Conservation (phyloP, 2,113 vertebrate species). For the Oryzias woworae region DNA sequence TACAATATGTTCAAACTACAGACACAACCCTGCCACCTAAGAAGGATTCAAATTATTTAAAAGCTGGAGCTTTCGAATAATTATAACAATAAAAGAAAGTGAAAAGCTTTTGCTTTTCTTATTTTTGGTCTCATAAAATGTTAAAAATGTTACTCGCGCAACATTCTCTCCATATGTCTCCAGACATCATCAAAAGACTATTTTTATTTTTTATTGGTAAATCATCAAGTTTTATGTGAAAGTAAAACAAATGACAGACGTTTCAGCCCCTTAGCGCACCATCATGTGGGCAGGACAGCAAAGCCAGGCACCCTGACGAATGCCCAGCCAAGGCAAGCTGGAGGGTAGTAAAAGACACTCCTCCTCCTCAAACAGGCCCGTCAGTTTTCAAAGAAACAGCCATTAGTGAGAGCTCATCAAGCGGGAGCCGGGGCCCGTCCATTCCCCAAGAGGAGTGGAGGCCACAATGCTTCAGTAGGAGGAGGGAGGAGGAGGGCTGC, state of each 20-base stretch:
- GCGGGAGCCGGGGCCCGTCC: constrained; percentile 55
- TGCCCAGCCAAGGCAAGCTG: constrained; percentile 77
- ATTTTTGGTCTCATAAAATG: constrained; percentile 50
- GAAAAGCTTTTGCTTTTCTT: constrained; percentile 26
- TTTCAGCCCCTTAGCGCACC: constrained; percentile 73
- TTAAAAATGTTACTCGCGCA: constrained; percentile 47
- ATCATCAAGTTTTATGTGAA: constrained; percentile 78
- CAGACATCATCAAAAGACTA: constrained; percentile 69
- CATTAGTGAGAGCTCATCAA: constrained; percentile 75
- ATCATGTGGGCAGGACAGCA: constrained; percentile 74
- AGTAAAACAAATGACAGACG: constrained; percentile 79
- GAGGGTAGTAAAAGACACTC: constrained; percentile 78
- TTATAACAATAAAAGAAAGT: no score
- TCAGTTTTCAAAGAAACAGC: constrained; percentile 76
- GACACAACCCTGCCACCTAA: constrained; percentile 9
- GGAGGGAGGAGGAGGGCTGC: constrained; percentile 52
- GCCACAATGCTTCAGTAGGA: constrained; percentile 64
- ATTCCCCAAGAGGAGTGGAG: constrained; percentile 62
- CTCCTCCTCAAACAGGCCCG: constrained; percentile 68
- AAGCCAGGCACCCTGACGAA: constrained; percentile 74
- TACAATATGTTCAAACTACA: constrained; percentile 15
- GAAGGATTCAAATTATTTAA: constrained; percentile 12
- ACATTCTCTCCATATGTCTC: constrained; percentile 71
- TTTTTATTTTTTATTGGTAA: constrained; percentile 77
- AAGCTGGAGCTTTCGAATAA: background rate